Conservation (phyloP, 2,113 vertebrate species). For the Hassar affinis region DNA sequence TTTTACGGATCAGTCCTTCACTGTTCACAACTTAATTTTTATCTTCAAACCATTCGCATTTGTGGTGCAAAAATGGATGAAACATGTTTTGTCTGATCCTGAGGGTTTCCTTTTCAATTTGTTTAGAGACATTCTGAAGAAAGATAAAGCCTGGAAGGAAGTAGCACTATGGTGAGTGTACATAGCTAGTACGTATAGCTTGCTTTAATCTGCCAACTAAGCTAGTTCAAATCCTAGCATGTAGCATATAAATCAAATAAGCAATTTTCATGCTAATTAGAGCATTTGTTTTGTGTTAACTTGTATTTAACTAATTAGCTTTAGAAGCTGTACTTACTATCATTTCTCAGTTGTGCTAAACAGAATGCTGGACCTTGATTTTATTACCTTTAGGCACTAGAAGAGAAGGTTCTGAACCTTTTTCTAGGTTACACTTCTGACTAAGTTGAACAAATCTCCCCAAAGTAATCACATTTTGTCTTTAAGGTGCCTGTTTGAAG, state of each 20-base stretch:
- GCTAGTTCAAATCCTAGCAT: not conserved
- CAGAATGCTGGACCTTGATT: not conserved
- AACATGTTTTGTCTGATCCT: too few species aligned
- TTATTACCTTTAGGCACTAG: not conserved
- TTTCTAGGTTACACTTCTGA: constrained; percentile 60
- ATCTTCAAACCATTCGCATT: not conserved
- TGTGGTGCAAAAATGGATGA: not conserved
- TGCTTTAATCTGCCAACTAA: not conserved
- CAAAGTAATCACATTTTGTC: constrained; percentile 46
- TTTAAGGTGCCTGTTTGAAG: constrained; percentile 48
- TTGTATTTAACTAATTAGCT: not conserved
- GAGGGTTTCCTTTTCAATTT: not conserved
- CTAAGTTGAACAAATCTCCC: constrained; percentile 64
- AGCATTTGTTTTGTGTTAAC: too few species aligned
- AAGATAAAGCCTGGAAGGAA: not conserved
- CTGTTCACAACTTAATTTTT: not conserved
- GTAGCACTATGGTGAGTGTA: not conserved
- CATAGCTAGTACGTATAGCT: not conserved
- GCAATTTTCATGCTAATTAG: not conserved
- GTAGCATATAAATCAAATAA: not conserved
- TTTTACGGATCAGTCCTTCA: not conserved
- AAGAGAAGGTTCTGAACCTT: constrained; percentile 43
- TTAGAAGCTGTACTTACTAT: not conserved
- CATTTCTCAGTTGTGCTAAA: not conserved
- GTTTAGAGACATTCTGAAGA: not conserved